Base-by-base conservation (phyloP, 2,113 vertebrate genomes). In the Peucedramus taeniatus region DNA sequence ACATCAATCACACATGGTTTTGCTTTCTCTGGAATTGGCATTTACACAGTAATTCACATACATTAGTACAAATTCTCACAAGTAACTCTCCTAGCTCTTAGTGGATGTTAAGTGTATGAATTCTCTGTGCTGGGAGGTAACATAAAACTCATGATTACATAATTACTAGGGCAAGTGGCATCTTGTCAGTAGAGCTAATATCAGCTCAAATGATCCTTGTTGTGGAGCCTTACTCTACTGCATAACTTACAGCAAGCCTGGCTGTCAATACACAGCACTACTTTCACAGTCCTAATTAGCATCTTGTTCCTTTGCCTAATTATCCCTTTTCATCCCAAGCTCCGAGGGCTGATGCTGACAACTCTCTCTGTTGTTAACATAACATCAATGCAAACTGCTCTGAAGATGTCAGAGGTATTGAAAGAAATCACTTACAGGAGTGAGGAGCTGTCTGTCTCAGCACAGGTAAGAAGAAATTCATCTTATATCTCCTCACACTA, bases 281-380 rank as follows among this genome's bases (percentile, higher is more conserved):
- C 28, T 94, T 77, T 39, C 59, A 60, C 51, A 45, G 59, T 80
- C 40, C 71, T 94, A 86, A 95, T 95, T 83, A 94, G 87, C 77
- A 91, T 92, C 50, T 92, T 86, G 61, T 54, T 93, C 59, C 47
- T 92, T 72, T 91, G 56, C 78, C 86, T 94, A 81, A 96, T 65
- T 89, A 87, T 70, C 66, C 85, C 82, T 45, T 91, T 94, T 78
- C 65, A 64, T 97, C 57, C 95, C 84, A 96, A 99, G 99, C 97
- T 99, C 74, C 98, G 99, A 97, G 98, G 98, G 92, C 82, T 91
- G 40, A 98, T 99, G 98, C 93, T 99, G 94, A 96, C 91, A 75
- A 98, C 97, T 63, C 98, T 99, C 93, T 98, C 97, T 40, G 66
- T 53, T 64, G 97, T 98, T 65, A 96, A 97, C 3, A 71, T 96